phyloP scores from a whole-genome alignment of 2,797 vertebrate genomes.

The Momotus momota region DNA sequence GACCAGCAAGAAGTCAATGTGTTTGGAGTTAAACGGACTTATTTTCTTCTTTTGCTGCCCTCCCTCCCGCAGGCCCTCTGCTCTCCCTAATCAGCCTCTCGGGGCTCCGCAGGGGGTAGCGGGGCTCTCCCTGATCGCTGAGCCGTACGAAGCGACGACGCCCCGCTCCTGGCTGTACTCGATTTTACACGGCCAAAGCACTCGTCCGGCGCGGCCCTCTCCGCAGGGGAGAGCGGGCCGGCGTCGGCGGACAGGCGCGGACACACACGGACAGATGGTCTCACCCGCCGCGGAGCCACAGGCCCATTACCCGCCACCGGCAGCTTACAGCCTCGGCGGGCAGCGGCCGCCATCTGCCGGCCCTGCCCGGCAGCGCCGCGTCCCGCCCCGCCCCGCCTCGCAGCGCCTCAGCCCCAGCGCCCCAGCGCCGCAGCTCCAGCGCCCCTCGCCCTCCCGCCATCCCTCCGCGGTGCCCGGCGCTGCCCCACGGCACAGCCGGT shows the following conservation, averaged over 20 bases:
- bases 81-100: rapidly evolving
- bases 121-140: too few relatives aligned
- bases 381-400: background rate
- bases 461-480: rapidly evolving
- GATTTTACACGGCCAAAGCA: too few relatives aligned
- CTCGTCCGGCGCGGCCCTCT: background rate
- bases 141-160: too few relatives aligned
- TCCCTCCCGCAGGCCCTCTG: background rate
- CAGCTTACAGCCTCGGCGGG: background rate
- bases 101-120: too few relatives aligned
- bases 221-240: background rate
- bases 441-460: rapidly evolving
- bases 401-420: too few relatives aligned
- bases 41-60: background rate
- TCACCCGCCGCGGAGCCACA: background rate
- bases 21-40: background rate
- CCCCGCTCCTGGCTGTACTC: background rate
- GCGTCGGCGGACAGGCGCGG: too few relatives aligned
- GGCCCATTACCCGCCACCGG: rapidly evolving
- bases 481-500: too few relatives aligned
- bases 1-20: background rate
- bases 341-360: slow-evolving; percentile 34
- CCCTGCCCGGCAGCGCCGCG: background rate
- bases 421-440: too few relatives aligned
- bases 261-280: too few relatives aligned